Evolutionary conservation across 2,888 invertebrate genomes (phyloP).

Genomic region (Macrophya alboannulata): DNA sequence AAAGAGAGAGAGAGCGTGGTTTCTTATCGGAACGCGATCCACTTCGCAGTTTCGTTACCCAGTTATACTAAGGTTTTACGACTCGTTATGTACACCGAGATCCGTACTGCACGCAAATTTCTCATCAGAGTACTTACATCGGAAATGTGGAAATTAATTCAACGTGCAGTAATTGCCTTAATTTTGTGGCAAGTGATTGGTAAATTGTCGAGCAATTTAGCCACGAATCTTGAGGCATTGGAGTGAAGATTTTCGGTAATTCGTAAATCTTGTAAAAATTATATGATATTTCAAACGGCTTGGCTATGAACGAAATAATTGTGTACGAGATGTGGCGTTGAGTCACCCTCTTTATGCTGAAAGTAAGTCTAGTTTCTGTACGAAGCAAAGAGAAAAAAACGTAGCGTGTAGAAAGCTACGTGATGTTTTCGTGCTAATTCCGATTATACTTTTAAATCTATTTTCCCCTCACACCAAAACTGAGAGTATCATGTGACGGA

Average conservation of each 20-base stretch:
- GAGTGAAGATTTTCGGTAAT: not conserved
- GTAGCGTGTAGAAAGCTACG: not conserved
- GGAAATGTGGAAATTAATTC: constrained; percentile 17
- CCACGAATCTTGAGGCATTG: not conserved
- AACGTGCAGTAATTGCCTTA: constrained; percentile 6
- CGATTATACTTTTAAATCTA: constrained; percentile 6
- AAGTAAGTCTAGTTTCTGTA: not conserved
- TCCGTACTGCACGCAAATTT: constrained; percentile 44
- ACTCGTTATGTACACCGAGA: not conserved
- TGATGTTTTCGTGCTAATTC: constrained; percentile 25
- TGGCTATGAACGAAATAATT: not conserved
- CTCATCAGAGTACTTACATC: constrained; percentile 16
- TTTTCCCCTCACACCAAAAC: not conserved
- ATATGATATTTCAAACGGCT: not conserved
- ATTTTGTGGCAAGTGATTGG: not conserved
- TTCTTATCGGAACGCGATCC: constrained; percentile 28
- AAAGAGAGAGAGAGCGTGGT: not conserved
- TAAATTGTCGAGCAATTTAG: not conserved
- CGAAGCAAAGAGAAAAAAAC: not conserved
- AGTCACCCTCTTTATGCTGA: not conserved
- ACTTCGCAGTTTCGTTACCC: constrained; percentile 2
- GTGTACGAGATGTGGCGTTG: not conserved
- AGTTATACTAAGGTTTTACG: not conserved
- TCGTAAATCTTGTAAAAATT: not conserved
- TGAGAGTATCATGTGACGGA: not conserved